Evolutionary conservation across 2,888 invertebrate species (phyloP).

Genomic region (Spilosoma lubricipeda): DNA sequence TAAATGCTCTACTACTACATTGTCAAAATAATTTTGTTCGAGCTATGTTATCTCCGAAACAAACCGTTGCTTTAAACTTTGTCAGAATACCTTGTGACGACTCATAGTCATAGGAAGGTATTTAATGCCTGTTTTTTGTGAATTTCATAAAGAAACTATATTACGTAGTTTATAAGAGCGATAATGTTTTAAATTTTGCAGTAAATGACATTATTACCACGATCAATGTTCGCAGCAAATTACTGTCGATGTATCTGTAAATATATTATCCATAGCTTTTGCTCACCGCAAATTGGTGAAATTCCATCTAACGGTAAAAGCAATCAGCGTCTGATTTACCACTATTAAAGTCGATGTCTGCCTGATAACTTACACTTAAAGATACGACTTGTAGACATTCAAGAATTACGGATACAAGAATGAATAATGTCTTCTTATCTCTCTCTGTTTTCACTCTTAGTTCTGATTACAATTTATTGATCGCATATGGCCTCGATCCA

Average conservation of each 20-base stretch:
- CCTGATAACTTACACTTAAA: conserved; percentile 44
- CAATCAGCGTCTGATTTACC: conserved; percentile 33
- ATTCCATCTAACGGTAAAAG: conserved; percentile 52
- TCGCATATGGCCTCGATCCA: conserved; percentile 47
- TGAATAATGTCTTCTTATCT: conserved; percentile 46
- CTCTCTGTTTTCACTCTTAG: conserved; percentile 47
- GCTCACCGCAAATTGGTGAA: conserved; percentile 54
- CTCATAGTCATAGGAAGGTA: too few relatives aligned
- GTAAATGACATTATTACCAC: conserved; percentile 5
- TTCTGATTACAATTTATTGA: conserved; percentile 50
- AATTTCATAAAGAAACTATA: too few relatives aligned
- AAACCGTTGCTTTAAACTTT: too few relatives aligned
- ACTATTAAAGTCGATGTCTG: conserved; percentile 46
- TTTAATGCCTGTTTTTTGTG: neutral
- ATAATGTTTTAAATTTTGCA: neutral
- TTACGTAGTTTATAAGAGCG: neutral
- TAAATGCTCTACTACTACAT: too few relatives aligned
- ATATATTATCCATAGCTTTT: conserved; percentile 33
- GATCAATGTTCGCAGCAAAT: conserved; percentile 9
- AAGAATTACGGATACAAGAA: conserved; percentile 39
- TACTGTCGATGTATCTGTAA: neutral
- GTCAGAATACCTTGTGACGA: neutral
- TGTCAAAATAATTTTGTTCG: too few relatives aligned
- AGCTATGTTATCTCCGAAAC: too few relatives aligned
- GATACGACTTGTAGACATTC: conserved; percentile 35